Conservation (phyloP, 2,888 invertebrate species). For the Melinopterus prodromus region DNA sequence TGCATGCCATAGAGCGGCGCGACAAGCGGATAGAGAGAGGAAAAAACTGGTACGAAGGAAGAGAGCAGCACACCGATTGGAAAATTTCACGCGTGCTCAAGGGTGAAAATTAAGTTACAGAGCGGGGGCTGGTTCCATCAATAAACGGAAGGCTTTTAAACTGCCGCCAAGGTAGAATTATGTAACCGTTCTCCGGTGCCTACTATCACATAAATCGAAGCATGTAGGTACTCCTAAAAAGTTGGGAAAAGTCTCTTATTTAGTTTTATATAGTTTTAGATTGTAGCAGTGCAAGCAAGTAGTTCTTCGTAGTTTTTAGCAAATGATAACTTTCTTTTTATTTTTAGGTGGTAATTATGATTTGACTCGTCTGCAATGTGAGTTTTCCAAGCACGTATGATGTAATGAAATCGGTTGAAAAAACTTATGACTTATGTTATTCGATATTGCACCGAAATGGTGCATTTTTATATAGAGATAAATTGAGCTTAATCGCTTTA, state of each 20-base stretch:
- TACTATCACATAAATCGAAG: not conserved
- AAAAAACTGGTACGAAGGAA: not conserved
- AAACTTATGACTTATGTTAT: too few species aligned
- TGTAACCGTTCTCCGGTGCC: not conserved
- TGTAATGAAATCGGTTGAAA: too few species aligned
- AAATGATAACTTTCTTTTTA: too few species aligned
- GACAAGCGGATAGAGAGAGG: not conserved
- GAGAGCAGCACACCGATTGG: not conserved
- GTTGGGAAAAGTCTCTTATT: not conserved
- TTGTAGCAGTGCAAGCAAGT: too few species aligned
- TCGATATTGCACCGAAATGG: too few species aligned
- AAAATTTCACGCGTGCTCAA: not conserved
- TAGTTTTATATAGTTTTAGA: too few species aligned
- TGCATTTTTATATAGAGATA: too few species aligned
- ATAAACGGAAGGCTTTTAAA: not conserved
- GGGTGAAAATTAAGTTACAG: not conserved
- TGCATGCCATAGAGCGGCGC: not conserved
- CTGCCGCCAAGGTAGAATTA: not conserved
- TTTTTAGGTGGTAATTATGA: too few species aligned
- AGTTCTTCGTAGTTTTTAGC: too few species aligned
- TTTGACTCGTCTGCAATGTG: too few species aligned
- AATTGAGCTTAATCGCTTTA: too few species aligned
- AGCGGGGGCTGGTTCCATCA: not conserved
- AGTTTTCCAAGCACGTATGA: too few species aligned
- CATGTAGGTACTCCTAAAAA: not conserved